Evolutionary conservation across 2,797 vertebrate species (phyloP), one percentile per base, ranked within the genome.

Genomic region (Pseudochaenichthys georgianus): DNA sequence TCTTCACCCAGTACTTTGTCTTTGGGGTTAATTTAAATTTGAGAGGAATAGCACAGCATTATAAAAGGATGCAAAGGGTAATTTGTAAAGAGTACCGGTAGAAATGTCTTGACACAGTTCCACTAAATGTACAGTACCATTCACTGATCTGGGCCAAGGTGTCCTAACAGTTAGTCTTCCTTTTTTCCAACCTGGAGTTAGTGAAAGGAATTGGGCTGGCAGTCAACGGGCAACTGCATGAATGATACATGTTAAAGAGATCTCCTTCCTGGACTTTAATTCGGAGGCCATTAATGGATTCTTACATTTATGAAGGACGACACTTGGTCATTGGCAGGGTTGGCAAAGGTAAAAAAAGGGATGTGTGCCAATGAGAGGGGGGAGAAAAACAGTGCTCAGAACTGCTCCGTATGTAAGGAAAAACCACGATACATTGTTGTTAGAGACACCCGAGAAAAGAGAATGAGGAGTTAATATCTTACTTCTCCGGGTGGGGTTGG

Each of bases 391-490:
- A 55, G 60, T 41, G 52, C 52, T 70, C 57, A 21, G 47, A 52
- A 13, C 21, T 71, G 28, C 12, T 79, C 63, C 41, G 47, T 38
- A 38, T 38, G 7, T 38, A 38, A 65, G 48, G 59, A 58, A 55
- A 67, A 57, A 68, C 71, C 23, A 41, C 50, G 8, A 65, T 65
- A 54, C 52, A 67, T 60, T 62, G 63, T 42, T 3, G 2, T 48
- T 51, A 61, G 42, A 68, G 23, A 57, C 52, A 45, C 46, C 46
- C 15, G 31, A 77, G 42, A 38, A 66, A 6, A 48, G 55, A 58
- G 4, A 64, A 38, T 42, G 52, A 58, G 4, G 23, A 78, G 65
- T 70, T 84, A 1, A 28, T 77, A 68, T 86, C 62, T 81, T 23
- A 48, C 21, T 46, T 50, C 77, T 83, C 54, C 42, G 53, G 61